A percentile compares a stretch with the other conserved stretches of the same genome.
These are phyloP conservation scores for Ceyx margarethae DNA, from an alignment of 2,113 vertebrate species.

Conservation along the genomic window DNA sequence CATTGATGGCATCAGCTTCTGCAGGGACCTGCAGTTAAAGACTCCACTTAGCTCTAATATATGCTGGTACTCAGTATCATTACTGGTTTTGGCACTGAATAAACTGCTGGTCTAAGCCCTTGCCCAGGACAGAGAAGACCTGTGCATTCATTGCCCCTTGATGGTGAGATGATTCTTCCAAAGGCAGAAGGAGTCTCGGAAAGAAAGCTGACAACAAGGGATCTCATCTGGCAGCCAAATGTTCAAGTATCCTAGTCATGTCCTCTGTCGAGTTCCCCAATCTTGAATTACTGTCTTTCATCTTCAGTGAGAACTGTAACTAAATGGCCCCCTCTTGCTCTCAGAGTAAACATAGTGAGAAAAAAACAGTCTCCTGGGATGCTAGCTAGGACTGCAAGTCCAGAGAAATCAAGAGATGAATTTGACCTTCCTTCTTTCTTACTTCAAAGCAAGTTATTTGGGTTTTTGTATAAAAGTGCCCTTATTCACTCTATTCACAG, in stretches of 20 bases:
- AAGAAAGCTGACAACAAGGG: neutral
- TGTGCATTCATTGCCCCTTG: neutral
- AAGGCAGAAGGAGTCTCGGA: neutral
- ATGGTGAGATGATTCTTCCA: neutral
- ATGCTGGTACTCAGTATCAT: neutral
- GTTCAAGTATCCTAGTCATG: neutral
- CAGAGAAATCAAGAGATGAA: neutral
- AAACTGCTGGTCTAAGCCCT: neutral
- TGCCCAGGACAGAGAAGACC: neutral
- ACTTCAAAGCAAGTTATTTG: neutral
- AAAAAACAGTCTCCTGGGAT: neutral
- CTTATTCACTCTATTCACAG: neutral
- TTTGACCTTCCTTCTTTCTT: neutral
- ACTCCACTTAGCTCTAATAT: neutral
- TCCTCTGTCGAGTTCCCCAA: accelerated
- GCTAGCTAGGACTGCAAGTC: neutral
- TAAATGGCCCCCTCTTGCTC: neutral
- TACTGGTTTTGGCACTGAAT: neutral
- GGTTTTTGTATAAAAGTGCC: neutral
- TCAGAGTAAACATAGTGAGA: neutral
- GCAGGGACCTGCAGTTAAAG: neutral
- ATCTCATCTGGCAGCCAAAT: neutral
- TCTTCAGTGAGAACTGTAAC: neutral
- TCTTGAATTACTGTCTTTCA: neutral
- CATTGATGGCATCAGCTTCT: neutral